Evolutionary conservation across 2,888 invertebrate genomes (phyloP), one percentile per base, ranked within the genome.

Genomic region (Orchesella flavescens): DNA sequence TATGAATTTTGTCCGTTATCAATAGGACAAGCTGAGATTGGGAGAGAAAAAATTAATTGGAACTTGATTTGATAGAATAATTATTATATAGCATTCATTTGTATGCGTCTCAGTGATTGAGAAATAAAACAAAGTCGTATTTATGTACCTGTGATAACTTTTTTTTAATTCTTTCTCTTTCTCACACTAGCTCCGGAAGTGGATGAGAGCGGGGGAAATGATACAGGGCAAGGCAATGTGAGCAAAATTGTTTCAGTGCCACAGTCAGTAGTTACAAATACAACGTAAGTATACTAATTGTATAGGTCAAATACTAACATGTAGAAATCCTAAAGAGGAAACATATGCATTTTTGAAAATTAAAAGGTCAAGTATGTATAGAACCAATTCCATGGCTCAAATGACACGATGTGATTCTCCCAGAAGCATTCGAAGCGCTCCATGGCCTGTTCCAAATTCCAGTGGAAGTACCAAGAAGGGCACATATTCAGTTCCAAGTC

Each of bases 351-450:
- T 34, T 4, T 34, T 34, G 34, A 34, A 34, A 34, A 34, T 4
- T 34, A 34, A 34, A 72, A 73, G 76, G 57, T 86, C 86, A 83
- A 84, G 59, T 23, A 86, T 89, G 78, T 88, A 89, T 75, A 84
- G 89, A 74, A 87, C 89, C 44, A 87, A 88, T 53, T 89, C 89
- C 10, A 89, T 88, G 72, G 89, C 86, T 75, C 87, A 84, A 86
- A 84, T 86, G 82, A 80, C 83, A 17, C 71, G 89, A 87, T 78
- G 88, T 79, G 90, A 88, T 87, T 90, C 89, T 53, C 96, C 96
- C 0, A 93, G 95, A 68, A 96, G 96, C 89, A 95, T 95, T 9
- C 93, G 95, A 84, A 96, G 96, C 89, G 96, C 96, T 0, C 94
- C 94, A 4, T 94, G 94, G 94, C 93, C 93, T 43, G 94, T 95